Evolutionary conservation across 2,797 vertebrate species (phyloP).

Genomic region (Neosalanx taihuensis): DNA sequence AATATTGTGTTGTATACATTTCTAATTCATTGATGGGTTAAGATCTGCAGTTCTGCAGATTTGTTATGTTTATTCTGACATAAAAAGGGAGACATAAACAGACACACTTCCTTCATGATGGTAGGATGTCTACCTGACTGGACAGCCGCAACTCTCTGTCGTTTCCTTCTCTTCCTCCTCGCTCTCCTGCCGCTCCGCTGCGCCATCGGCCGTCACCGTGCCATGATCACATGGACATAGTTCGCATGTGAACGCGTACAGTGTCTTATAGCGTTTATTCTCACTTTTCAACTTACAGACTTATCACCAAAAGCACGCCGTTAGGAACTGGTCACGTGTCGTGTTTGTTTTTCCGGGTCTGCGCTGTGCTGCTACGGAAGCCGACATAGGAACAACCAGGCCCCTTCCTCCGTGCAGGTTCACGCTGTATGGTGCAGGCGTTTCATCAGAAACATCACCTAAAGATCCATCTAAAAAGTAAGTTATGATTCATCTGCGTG

Average conservation of each 20-base stretch:
- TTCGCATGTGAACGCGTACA: too few species aligned
- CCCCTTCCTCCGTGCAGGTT: neutral
- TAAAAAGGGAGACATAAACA: neutral
- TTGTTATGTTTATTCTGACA: too few species aligned
- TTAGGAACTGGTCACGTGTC: slow-evolving; percentile 9
- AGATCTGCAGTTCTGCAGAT: too few species aligned
- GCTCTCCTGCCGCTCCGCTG: slow-evolving; percentile 15
- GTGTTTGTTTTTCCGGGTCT: slow-evolving; percentile 38
- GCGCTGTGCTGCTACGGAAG: slow-evolving; percentile 31
- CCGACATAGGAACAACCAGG: neutral
- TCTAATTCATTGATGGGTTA: too few species aligned
- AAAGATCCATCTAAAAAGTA: neutral
- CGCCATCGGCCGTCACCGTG: neutral
- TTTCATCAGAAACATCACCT: neutral
- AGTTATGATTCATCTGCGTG: neutral
- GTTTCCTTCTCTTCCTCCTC: slow-evolving; percentile 57
- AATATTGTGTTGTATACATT: too few species aligned
- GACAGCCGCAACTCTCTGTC: neutral
- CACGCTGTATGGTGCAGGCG: neutral
- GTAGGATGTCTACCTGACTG: slow-evolving; percentile 43
- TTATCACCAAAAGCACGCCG: too few species aligned
- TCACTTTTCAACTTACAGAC: too few species aligned
- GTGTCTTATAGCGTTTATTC: too few species aligned
- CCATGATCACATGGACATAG: too few species aligned
- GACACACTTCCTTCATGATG: too few species aligned